phyloP scores from a whole-genome alignment of 2,113 vertebrate genomes.

The Hydropotes inermis region DNA sequence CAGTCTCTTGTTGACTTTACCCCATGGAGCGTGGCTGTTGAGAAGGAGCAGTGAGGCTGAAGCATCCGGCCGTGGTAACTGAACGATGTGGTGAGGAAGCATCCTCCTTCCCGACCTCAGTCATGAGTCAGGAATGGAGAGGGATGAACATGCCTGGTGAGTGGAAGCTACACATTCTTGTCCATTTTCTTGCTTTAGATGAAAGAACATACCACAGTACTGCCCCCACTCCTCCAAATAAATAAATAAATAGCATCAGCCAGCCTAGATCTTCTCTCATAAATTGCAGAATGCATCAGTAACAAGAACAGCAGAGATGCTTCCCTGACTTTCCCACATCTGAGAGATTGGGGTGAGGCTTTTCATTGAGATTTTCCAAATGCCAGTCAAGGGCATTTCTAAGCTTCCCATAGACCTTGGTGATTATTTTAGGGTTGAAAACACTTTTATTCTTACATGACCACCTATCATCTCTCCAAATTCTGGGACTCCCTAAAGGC shows the following conservation, averaged over 20 bases:
- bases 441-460: neutral
- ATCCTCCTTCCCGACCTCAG: neutral
- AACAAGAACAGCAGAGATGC: neutral
- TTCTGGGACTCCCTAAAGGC: neutral
- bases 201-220: neutral
- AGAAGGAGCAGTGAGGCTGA: neutral
- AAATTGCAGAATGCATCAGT: neutral
- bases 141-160: neutral
- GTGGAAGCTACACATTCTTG: neutral
- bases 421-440: neutral
- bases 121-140: neutral
- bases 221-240: neutral
- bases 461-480: neutral
- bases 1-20: neutral
- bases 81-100: neutral
- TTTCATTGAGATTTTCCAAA: neutral
- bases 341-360: neutral
- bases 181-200: neutral
- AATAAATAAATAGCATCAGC: neutral
- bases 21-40: neutral
- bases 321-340: neutral
- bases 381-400: neutral
- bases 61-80: conserved; percentile 18
- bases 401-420: neutral
- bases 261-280: neutral